Percentiles rank a stretch among this genome's conserved stretches.
These are phyloP conservation scores for Porites cylindrica DNA, from an alignment of 92 coral and sea anemone genomes.

Conservation along the genomic window DNA sequence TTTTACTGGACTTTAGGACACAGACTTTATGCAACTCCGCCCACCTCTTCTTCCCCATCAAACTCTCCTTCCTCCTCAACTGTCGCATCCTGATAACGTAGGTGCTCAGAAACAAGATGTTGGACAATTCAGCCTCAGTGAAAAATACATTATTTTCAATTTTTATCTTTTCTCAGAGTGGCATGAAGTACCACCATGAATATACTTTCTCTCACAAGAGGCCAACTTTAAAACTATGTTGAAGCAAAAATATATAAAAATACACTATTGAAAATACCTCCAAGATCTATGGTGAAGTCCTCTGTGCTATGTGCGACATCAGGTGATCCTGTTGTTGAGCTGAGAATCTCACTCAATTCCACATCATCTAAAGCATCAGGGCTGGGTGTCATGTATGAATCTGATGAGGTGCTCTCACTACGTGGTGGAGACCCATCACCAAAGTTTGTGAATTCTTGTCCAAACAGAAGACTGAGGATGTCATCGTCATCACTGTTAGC, in stretches of 20 bases:
- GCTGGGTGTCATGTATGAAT: slow-evolving; percentile 84
- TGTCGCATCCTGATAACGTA: too few species aligned
- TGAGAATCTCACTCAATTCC: slow-evolving; percentile 59
- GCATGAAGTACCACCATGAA: too few species aligned
- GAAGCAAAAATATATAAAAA: neutral
- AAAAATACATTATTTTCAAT: too few species aligned
- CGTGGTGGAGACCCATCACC: slow-evolving; percentile 60
- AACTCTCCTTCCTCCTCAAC: too few species aligned
- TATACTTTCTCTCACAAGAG: neutral
- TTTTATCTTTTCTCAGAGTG: too few species aligned
- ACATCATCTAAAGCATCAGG: slow-evolving; percentile 70
- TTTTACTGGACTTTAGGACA: too few species aligned
- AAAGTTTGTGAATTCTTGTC: slow-evolving; percentile 40
- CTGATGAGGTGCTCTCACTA: slow-evolving; percentile 78
- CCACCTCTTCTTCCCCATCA: too few species aligned
- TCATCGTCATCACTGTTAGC: slow-evolving; percentile 44
- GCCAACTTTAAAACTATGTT: too few species aligned
- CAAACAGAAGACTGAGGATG: slow-evolving; percentile 62
- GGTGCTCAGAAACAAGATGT: too few species aligned
- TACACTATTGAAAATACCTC: slow-evolving; percentile 18
- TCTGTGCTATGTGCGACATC: slow-evolving; percentile 46
- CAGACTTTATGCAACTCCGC: too few species aligned
- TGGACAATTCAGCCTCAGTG: too few species aligned
- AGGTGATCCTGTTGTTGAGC: slow-evolving; percentile 69
- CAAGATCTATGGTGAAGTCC: slow-evolving; percentile 75